A percentile compares a stretch with the other conserved stretches of the same genome.
phyloP scores from a whole-genome alignment of 2,113 vertebrate species.

The Bubo blakistoni region DNA sequence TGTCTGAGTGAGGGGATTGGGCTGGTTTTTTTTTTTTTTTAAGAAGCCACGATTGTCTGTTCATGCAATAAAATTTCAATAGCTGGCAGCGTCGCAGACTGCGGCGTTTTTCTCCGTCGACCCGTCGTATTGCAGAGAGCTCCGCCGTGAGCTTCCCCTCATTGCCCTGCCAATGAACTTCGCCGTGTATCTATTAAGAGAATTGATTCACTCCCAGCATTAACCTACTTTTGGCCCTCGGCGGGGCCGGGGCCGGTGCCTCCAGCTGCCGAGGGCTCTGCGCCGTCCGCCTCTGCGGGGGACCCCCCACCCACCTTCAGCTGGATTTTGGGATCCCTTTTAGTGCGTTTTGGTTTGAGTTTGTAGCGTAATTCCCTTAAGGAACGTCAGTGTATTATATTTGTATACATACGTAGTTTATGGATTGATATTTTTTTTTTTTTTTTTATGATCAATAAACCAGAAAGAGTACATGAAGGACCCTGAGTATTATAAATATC shows the following conservation, averaged over 20 bases:
- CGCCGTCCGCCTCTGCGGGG: not conserved
- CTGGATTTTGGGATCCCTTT: not conserved
- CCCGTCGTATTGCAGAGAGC: not conserved
- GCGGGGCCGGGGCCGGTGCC: too few species aligned
- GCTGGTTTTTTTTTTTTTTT: not conserved
- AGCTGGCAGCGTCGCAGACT: not conserved
- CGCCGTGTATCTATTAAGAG: not conserved
- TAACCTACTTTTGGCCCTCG: not conserved
- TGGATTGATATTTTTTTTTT: not conserved
- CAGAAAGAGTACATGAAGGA: not conserved
- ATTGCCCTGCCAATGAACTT: not conserved
- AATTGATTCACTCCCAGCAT: not conserved
- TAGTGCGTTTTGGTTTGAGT: not conserved
- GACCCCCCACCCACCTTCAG: accelerated
- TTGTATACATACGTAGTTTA: not conserved
- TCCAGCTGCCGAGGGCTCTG: not conserved
- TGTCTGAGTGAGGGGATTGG: not conserved
- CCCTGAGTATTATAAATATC: not conserved
- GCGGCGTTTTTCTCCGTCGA: not conserved
- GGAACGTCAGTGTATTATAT: not conserved
- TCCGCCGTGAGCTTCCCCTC: not conserved
- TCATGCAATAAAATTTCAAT: not conserved
- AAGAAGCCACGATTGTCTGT: not conserved
- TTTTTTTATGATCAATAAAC: not conserved
- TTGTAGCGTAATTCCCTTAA: not conserved